Evolutionary conservation across 1,140 invertebrate species (phyloP).

Genomic region (Drosophila erecta): DNA sequence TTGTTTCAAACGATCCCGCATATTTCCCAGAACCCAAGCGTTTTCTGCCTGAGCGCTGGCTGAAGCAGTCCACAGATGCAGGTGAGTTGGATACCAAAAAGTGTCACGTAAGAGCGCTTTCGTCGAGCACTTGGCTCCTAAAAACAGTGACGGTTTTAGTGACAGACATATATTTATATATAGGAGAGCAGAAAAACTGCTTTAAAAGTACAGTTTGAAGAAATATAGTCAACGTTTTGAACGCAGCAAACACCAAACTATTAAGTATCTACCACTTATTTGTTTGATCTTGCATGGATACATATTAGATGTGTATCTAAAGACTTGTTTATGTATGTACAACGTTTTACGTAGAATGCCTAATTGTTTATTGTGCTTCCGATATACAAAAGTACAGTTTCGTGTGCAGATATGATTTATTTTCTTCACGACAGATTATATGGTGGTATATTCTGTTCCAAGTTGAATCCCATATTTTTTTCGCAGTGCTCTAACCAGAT

Average conservation of each 20-base stretch:
- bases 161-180: neutral
- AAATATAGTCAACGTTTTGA: neutral
- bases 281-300: too few relatives aligned
- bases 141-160: neutral
- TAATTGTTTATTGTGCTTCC: too few relatives aligned
- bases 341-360: too few relatives aligned
- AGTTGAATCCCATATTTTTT: neutral
- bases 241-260: too few relatives aligned
- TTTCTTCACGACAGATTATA: too few relatives aligned
- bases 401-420: too few relatives aligned
- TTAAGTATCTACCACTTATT: too few relatives aligned
- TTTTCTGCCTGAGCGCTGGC: slow-evolving; percentile 92
- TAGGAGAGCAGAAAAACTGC: neutral
- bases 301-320: too few relatives aligned
- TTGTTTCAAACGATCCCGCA: slow-evolving; percentile 90
- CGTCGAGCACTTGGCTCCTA: neutral
- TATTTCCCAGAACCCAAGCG: slow-evolving; percentile 89
- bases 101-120: neutral
- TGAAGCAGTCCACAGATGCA: slow-evolving; percentile 84
- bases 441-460: too few relatives aligned
- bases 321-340: too few relatives aligned
- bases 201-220: neutral
- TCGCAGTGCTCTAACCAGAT: slow-evolving; percentile 5
- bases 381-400: too few relatives aligned
- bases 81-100: slow-evolving; percentile 31